A percentile compares a stretch with the other conserved stretches of the same genome.
Conservation (phyloP, 2,888 invertebrate species). For the Drosophila nr. fundita region DNA sequence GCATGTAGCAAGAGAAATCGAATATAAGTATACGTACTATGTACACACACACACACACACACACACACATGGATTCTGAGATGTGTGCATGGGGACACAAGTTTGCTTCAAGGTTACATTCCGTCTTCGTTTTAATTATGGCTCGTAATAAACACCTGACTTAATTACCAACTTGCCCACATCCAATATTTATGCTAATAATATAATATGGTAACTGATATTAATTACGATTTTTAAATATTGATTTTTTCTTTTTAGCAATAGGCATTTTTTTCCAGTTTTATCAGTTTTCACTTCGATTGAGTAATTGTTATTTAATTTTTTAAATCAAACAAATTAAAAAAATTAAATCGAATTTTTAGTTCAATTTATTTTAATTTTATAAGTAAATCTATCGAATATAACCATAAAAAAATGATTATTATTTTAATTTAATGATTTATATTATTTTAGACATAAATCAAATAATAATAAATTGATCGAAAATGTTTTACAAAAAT, state of each 20-base stretch:
- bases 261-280: neutral
- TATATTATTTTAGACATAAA: neutral
- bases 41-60: neutral
- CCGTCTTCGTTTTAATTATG: slow-evolving; percentile 13
- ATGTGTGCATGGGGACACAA: slow-evolving; percentile 1
- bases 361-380: neutral
- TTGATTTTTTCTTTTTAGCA: neutral
- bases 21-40: slow-evolving; percentile 19
- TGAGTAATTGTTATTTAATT: too few species aligned
- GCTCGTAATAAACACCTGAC: slow-evolving; percentile 24
- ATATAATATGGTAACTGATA: neutral
- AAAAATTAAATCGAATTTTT: neutral
- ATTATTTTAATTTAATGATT: neutral
- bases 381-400: neutral
- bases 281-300: neutral
- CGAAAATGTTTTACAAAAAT: neutral
- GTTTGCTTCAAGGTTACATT: slow-evolving; percentile 58
- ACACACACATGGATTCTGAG: neutral
- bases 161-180: neutral
- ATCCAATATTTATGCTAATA: neutral
- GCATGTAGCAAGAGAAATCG: slow-evolving; percentile 19
- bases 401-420: neutral
- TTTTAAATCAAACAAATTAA: too few species aligned
- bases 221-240: neutral
- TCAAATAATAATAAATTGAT: neutral